Evolutionary conservation across 2,888 invertebrate species (phyloP).

Genomic region (Yponomeuta evonymella): DNA sequence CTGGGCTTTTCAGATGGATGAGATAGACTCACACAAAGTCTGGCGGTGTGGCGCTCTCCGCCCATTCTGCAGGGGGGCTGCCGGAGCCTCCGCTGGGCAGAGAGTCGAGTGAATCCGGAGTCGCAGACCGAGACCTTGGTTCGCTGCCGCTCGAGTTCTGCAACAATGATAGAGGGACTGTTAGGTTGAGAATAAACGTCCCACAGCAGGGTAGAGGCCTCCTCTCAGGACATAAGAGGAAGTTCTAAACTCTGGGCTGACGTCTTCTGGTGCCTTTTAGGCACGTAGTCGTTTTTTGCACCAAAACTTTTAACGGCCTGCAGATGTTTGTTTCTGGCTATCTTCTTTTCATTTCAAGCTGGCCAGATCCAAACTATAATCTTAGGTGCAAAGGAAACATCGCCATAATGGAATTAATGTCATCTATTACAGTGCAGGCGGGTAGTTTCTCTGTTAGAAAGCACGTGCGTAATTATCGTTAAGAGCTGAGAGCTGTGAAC

Average conservation of each 20-base stretch:
- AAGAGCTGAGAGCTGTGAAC: slow-evolving; percentile 8
- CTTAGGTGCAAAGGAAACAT: not conserved
- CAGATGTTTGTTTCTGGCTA: too few species aligned
- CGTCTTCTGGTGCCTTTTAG: too few species aligned
- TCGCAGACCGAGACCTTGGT: slow-evolving; percentile 89
- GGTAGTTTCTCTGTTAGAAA: slow-evolving; percentile 7
- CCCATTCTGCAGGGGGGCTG: slow-evolving; percentile 72
- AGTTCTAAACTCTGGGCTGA: too few species aligned
- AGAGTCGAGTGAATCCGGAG: slow-evolving; percentile 91
- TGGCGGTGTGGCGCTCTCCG: slow-evolving; percentile 61
- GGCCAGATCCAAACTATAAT: too few species aligned
- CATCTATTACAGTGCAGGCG: slow-evolving; percentile 7
- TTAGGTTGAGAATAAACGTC: too few species aligned
- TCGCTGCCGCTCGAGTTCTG: slow-evolving; percentile 88
- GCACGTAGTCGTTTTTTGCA: too few species aligned
- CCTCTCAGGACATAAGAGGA: too few species aligned
- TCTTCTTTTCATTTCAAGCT: too few species aligned
- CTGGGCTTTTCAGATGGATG: not conserved
- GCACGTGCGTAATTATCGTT: slow-evolving; percentile 12
- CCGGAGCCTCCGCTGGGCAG: slow-evolving; percentile 78
- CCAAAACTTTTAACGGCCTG: too few species aligned
- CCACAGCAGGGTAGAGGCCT: too few species aligned
- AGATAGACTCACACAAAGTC: slow-evolving; percentile 60
- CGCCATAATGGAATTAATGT: slow-evolving; percentile 7
- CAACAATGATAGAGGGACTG: slow-evolving; percentile 23